Percentiles rank a stretch among this genome's conserved stretches.
Conservation (phyloP, 2,113 vertebrate species). For the Rana temporaria region DNA sequence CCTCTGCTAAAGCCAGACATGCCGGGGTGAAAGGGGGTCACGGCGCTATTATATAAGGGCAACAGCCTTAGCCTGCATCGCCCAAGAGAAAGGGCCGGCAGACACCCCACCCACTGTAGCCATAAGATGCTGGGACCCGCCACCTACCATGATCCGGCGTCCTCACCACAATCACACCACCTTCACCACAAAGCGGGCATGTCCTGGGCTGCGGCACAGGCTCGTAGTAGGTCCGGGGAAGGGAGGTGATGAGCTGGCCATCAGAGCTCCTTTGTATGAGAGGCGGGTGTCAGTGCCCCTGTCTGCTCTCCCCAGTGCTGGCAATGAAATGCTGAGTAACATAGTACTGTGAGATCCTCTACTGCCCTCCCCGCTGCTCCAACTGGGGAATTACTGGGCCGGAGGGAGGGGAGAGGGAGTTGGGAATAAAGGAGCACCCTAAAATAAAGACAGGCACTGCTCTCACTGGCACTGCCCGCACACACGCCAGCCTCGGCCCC, state of each 20-base stretch:
- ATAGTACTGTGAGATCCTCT: conserved; percentile 30
- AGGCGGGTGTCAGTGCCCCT: conserved; percentile 29
- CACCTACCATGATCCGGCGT: conserved; percentile 52
- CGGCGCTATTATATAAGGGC: background rate
- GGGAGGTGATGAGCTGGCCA: background rate
- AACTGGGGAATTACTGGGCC: conserved; percentile 48
- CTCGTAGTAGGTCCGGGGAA: background rate
- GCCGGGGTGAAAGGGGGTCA: conserved; percentile 10
- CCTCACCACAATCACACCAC: background rate
- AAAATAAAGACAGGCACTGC: background rate
- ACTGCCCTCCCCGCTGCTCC: conserved; percentile 54
- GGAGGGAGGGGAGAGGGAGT: conserved; percentile 18
- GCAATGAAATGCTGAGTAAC: conserved; percentile 53
- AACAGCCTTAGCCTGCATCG: background rate
- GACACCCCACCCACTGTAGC: conserved; percentile 8
- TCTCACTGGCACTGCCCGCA: too few relatives aligned
- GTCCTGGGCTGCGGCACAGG: background rate
- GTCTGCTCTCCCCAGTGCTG: conserved; percentile 35
- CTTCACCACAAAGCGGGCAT: conserved; percentile 15
- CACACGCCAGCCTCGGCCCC: too few relatives aligned
- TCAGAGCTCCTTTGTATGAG: conserved; percentile 24
- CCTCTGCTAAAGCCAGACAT: conserved; percentile 1
- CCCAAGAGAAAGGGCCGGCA: background rate
- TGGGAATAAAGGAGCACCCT: conserved; percentile 26
- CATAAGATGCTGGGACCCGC: background rate